phyloP scores from a whole-genome alignment of 2,888 invertebrate genomes.

The Notodonta dromedarius region DNA sequence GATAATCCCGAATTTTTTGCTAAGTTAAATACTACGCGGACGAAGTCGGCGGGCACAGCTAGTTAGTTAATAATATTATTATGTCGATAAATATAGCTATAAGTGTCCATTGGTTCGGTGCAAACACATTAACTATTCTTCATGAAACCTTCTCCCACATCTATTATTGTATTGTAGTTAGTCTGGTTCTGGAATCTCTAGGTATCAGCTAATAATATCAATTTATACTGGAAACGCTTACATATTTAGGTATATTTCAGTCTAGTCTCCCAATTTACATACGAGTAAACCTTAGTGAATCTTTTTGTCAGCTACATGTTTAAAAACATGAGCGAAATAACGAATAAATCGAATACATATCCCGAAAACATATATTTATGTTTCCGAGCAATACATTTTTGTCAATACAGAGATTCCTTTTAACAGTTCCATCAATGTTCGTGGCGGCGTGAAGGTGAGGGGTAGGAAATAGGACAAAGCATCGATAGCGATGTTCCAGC shows the following conservation, averaged over 20 bases:
- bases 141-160: background rate
- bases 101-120: background rate
- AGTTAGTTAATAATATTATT: conserved; percentile 3
- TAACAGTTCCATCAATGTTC: conserved; percentile 38
- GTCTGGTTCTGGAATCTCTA: background rate
- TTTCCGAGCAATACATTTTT: conserved; percentile 29
- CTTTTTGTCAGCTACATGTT: background rate
- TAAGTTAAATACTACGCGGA: too few relatives aligned
- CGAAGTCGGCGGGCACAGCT: too few relatives aligned
- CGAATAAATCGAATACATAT: background rate
- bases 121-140: background rate
- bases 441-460: conserved; percentile 26
- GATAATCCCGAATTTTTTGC: too few relatives aligned
- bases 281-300: background rate
- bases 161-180: background rate
- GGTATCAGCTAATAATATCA: background rate
- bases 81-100: background rate
- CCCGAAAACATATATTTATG: conserved; percentile 19
- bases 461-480: conserved; percentile 37
- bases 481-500: conserved; percentile 34
- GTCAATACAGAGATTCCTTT: conserved; percentile 27
- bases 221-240: background rate
- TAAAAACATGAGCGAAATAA: background rate
- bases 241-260: background rate
- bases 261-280: background rate